phyloP scores from a whole-genome alignment of 2,888 invertebrate genomes.

The Steinernema carpocapsae region DNA sequence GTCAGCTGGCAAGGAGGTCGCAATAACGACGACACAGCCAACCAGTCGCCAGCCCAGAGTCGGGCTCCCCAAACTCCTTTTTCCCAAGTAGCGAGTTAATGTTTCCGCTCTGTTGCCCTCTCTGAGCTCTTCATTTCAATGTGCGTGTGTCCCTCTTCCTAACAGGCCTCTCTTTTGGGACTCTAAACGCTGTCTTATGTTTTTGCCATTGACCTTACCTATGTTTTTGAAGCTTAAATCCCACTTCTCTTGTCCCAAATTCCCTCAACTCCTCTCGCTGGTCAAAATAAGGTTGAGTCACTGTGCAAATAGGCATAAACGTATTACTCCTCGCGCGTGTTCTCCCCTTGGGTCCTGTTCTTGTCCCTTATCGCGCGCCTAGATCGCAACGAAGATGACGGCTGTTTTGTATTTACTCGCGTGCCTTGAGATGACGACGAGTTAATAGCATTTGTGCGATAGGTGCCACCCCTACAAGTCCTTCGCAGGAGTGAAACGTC shows the following conservation, averaged over 20 bases:
- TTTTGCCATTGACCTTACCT: no score
- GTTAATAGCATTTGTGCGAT: no score
- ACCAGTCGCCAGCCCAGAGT: not conserved
- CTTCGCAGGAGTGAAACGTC: no score
- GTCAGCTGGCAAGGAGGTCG: slow-evolving; percentile 31
- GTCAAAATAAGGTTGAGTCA: slow-evolving; percentile 28
- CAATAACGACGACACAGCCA: slow-evolving; percentile 30
- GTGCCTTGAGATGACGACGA: not conserved
- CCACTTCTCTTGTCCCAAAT: not conserved
- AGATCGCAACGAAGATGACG: not conserved
- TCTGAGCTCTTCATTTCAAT: slow-evolving; percentile 5
- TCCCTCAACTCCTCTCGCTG: no score
- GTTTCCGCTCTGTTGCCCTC: slow-evolving; percentile 34
- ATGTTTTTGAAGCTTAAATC: not conserved
- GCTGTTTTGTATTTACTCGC: slow-evolving; percentile 28
- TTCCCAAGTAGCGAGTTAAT: slow-evolving; percentile 31
- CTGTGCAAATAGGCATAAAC: slow-evolving; percentile 10
- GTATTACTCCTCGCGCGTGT: not conserved
- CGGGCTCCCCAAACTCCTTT: slow-evolving; percentile 6
- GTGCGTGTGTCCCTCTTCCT: no score
- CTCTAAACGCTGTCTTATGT: no score
- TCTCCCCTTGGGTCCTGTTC: not conserved
- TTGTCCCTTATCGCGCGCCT: slow-evolving; percentile 11
- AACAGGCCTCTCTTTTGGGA: no score
- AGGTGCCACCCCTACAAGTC: no score